phyloP scores from a whole-genome alignment of 2,797 vertebrate species.

The Emys orbicularis region DNA sequence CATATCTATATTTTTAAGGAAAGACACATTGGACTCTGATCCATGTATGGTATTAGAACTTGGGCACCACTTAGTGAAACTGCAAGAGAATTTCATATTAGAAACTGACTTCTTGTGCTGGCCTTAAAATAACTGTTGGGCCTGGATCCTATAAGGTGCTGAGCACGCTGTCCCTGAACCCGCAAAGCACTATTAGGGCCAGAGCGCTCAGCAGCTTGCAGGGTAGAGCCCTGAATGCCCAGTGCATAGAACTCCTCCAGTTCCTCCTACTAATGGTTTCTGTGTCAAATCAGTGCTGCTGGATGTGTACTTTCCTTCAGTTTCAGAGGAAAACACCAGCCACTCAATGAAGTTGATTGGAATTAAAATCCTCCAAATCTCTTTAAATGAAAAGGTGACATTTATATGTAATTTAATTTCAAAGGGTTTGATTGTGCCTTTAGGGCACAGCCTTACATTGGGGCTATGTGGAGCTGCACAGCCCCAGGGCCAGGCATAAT shows the following conservation, averaged over 20 bases:
- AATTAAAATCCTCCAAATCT: background rate
- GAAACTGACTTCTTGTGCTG: background rate
- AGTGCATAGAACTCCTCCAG: background rate
- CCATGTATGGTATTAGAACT: background rate
- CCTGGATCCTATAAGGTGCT: background rate
- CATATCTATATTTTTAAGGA: background rate
- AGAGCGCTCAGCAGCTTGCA: background rate
- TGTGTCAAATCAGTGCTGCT: background rate
- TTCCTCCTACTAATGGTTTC: background rate
- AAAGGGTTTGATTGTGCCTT: no score
- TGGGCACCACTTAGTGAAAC: background rate
- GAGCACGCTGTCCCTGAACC: background rate
- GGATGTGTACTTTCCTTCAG: background rate
- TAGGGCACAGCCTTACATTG: no score
- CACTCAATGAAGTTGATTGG: background rate
- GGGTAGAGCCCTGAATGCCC: background rate
- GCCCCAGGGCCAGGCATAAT: background rate
- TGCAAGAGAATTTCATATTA: background rate
- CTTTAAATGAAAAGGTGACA: slow-evolving; percentile 21
- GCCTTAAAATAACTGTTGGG: background rate
- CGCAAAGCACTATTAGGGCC: no score
- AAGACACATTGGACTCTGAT: background rate
- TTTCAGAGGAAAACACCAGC: background rate
- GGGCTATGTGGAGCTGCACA: background rate
- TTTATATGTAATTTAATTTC: background rate